Evolutionary conservation across 2,888 invertebrate species (phyloP).

Genomic region (Thecophora atra): DNA sequence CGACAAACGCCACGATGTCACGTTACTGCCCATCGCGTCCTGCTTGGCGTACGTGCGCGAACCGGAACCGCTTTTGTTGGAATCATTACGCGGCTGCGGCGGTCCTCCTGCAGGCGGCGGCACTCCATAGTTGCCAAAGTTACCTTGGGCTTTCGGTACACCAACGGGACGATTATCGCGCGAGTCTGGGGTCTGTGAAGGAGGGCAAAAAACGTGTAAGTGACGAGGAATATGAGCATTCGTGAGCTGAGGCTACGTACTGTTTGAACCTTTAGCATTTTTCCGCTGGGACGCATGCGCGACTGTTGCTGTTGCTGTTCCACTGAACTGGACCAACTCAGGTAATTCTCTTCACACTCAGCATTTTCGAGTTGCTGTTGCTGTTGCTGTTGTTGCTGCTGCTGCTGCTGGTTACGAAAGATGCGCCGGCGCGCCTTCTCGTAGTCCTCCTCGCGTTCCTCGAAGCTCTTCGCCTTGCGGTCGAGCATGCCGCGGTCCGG

Average conservation of each 20-base stretch:
- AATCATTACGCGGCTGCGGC: conserved; percentile 72
- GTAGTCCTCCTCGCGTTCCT: conserved; percentile 91
- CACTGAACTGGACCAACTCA: conserved; percentile 52
- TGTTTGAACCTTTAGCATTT: conserved; percentile 63
- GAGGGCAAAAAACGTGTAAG: background rate
- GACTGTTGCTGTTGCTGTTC: conserved; percentile 43
- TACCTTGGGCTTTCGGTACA: conserved; percentile 85
- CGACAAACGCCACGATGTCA: conserved; percentile 65
- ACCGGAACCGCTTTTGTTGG: conserved; percentile 70
- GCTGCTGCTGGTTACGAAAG: conserved; percentile 68
- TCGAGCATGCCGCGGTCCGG: conserved; percentile 75
- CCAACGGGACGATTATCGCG: conserved; percentile 64
- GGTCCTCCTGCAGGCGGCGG: conserved; percentile 69
- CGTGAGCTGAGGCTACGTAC: conserved; percentile 45
- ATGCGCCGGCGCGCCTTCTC: conserved; percentile 86
- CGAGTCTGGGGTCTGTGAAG: conserved; percentile 54
- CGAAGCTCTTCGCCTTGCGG: conserved; percentile 83
- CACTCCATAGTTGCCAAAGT: conserved; percentile 84
- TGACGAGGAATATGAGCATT: background rate
- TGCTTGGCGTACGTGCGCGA: conserved; percentile 78
- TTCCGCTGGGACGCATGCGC: conserved; percentile 56
- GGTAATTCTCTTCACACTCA: conserved; percentile 50
- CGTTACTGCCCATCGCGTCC: conserved; percentile 64
- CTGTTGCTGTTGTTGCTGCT: conserved; percentile 45
- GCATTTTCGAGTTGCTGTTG: conserved; percentile 45